Percentiles rank a stretch among this genome's conserved stretches.
phyloP scores from a whole-genome alignment of 2,888 invertebrate species.

The Buathra laborator region DNA sequence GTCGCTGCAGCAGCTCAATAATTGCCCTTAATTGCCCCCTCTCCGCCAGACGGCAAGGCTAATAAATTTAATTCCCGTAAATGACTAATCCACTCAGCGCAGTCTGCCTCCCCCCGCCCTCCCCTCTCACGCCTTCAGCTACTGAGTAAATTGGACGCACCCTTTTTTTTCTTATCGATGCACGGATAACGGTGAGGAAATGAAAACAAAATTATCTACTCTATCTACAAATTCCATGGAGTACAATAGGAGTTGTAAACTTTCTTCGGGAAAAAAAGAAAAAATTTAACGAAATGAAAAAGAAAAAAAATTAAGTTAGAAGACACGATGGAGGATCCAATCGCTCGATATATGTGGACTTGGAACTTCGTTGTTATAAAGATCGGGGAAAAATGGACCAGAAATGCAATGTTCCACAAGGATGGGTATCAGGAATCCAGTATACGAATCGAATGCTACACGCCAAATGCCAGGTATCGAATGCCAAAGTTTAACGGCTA shows the following conservation, averaged over 20 bases:
- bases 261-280: not conserved
- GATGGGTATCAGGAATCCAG: too few species aligned
- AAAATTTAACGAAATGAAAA: slow-evolving; percentile 16
- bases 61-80: slow-evolving; percentile 70
- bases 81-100: slow-evolving; percentile 64
- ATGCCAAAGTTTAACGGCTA: too few species aligned
- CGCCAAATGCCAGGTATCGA: too few species aligned
- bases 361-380: too few species aligned
- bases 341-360: slow-evolving; percentile 1
- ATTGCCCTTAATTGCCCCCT: slow-evolving; percentile 67
- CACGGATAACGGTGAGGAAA: slow-evolving; percentile 42
- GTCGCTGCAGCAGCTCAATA: slow-evolving; percentile 65
- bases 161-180: slow-evolving; percentile 42
- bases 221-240: slow-evolving; percentile 1
- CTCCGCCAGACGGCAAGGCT: slow-evolving; percentile 55
- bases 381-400: too few species aligned
- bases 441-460: too few species aligned
- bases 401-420: too few species aligned
- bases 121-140: slow-evolving; percentile 2
- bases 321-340: slow-evolving; percentile 32
- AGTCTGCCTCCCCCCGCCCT: slow-evolving; percentile 17
- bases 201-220: slow-evolving; percentile 15
- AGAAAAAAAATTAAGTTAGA: slow-evolving; percentile 10
- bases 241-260: not conserved
- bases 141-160: slow-evolving; percentile 48